phyloP scores from a whole-genome alignment of 2,113 vertebrate species.

The Microcebus ravelobensis region DNA sequence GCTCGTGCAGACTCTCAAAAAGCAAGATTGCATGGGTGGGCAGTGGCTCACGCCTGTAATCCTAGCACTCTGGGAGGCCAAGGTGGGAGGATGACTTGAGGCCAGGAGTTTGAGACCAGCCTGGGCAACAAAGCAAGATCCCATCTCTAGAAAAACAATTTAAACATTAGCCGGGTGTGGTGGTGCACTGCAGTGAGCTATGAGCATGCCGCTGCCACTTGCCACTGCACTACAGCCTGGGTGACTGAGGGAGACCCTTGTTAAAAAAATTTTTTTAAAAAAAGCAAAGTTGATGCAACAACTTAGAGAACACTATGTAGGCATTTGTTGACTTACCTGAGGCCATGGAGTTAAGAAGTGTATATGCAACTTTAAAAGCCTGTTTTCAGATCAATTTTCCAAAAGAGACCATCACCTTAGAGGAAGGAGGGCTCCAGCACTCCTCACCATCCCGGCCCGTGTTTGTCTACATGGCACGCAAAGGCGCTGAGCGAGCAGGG shows the following conservation, averaged over 20 bases:
- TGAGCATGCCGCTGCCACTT: background rate
- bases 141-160: too few relatives aligned
- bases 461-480: rapidly evolving
- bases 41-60: too few relatives aligned
- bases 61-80: background rate
- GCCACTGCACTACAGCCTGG: background rate
- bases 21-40: too few relatives aligned
- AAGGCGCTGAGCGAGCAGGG: background rate
- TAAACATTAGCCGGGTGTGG: too few relatives aligned
- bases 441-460: rapidly evolving
- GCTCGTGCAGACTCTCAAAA: background rate
- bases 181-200: background rate
- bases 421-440: background rate
- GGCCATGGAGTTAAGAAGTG: too few relatives aligned
- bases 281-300: background rate
- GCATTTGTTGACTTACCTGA: too few relatives aligned
- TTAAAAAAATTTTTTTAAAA: background rate
- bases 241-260: background rate
- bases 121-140: too few relatives aligned
- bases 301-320: rapidly evolving
- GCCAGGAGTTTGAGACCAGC: background rate
- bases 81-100: background rate
- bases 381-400: background rate
- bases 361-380: background rate
- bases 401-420: background rate